Evolutionary conservation across 2,888 invertebrate genomes (phyloP), one percentile per base, ranked within the genome.

Genomic region (Leptinotarsa rubiginosa): DNA sequence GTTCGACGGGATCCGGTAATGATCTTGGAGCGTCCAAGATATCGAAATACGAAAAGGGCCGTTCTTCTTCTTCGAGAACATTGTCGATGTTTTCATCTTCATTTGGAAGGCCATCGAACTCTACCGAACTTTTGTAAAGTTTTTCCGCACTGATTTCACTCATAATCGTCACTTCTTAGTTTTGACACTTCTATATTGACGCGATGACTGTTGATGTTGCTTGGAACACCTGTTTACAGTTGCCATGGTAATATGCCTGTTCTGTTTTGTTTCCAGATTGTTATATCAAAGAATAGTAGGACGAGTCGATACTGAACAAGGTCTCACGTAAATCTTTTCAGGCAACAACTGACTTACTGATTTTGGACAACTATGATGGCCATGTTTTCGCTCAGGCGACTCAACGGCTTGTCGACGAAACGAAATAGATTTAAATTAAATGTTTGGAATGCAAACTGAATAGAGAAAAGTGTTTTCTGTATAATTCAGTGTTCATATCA

Each of bases 21-120:
- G 82, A 79, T 25, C 86, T 83, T 3, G 86, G 86, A 1, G 82
- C 83, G 77, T 87, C 87, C 71, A 87, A 75, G 10, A 84, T 80
- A 56, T 85, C 85, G 75, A 87, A 84, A 69, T 86, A 84, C 0
- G 87, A 86, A 64, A 86, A 78, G 25, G 82, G 82, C 72, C 84
- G 83, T 52, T 83, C 83, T 20, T 78, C 81, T 73, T 82, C 70
- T 56, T 77, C 78, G 22, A 22, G 22, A 2, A 56, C 15, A 12
- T 20, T 15, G 20, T 56, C 56, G 15, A 56, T 4, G 22, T 15
- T 56, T 22, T 56, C 56, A 0, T 56, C 56, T 20, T 56, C 56
- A 22, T 20, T 56, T 13, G 56, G 22, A 4, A 22, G 4, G 22
- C 20, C 16, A 15, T 56, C 56, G 56, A 22, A 56, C 56, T 56